Conservation (phyloP, 2,888 invertebrate species). For the Tortrix viridana region DNA sequence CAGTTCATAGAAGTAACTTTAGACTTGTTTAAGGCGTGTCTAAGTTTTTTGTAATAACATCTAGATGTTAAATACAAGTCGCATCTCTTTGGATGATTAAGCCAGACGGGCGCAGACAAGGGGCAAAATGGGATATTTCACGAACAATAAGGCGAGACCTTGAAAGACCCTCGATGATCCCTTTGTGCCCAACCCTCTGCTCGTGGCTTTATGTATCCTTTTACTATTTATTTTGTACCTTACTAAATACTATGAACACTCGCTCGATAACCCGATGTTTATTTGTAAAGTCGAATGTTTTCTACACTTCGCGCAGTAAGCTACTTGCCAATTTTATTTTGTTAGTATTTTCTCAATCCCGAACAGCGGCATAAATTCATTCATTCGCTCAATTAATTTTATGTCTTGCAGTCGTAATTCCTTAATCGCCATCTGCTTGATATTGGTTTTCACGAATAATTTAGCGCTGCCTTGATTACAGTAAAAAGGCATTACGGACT, state of each 20-base stretch:
- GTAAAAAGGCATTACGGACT: slow-evolving; percentile 29
- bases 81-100: slow-evolving; percentile 25
- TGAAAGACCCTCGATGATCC: slow-evolving; percentile 30
- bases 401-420: slow-evolving; percentile 19
- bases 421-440: slow-evolving; percentile 30
- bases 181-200: slow-evolving; percentile 33
- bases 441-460: slow-evolving; percentile 36
- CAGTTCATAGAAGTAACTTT: too few species aligned
- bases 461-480: slow-evolving; percentile 30
- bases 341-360: slow-evolving; percentile 1
- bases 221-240: slow-evolving; percentile 20
- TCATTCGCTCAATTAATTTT: slow-evolving; percentile 27
- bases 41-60: too few species aligned
- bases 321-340: too few species aligned
- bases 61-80: slow-evolving; percentile 20
- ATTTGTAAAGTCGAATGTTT: background rate
- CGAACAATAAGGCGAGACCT: slow-evolving; percentile 34
- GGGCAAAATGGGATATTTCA: slow-evolving; percentile 25
- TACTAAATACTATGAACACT: slow-evolving; percentile 9
- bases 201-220: slow-evolving; percentile 23
- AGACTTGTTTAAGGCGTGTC: too few species aligned
- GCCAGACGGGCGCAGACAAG: slow-evolving; percentile 8
- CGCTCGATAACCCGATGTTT: slow-evolving; percentile 3
- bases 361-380: slow-evolving; percentile 15
- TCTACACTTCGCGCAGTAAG: background rate